Evolutionary conservation across 2,113 vertebrate genomes (phyloP).

Genomic region (Nesospiza acunhae): DNA sequence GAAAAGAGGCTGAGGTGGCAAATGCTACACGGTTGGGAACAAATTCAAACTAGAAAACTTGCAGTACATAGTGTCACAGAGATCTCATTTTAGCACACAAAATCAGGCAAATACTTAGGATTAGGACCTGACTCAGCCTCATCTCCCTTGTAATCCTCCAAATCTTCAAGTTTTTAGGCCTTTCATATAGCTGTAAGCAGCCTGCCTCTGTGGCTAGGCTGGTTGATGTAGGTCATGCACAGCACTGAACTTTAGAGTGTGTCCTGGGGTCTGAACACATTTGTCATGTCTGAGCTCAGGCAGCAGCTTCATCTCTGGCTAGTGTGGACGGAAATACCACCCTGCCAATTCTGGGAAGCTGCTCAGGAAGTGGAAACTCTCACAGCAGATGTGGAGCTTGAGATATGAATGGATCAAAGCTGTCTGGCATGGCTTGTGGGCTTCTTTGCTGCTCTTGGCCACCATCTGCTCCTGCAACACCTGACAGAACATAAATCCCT

Average conservation of each 20-base stretch:
- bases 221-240: constrained; percentile 13
- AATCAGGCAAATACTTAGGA: constrained; percentile 22
- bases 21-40: background rate
- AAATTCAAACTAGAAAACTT: background rate
- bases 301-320: background rate
- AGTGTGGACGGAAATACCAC: background rate
- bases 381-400: background rate
- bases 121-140: constrained; percentile 49
- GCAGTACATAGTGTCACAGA: background rate
- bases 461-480: background rate
- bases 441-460: background rate
- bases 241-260: rapidly evolving
- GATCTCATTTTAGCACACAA: constrained; percentile 10
- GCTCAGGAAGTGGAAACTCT: constrained; percentile 3
- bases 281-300: background rate
- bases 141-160: constrained; percentile 47
- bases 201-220: background rate
- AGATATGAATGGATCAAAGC: background rate
- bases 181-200: constrained; percentile 41
- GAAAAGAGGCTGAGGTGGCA: background rate
- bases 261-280: rapidly evolving
- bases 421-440: background rate
- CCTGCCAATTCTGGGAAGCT: background rate
- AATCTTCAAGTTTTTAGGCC: constrained; percentile 47
- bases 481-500: background rate